Conservation (phyloP, 2,797 vertebrate genomes). For the Pantherophis alleghaniensis region DNA sequence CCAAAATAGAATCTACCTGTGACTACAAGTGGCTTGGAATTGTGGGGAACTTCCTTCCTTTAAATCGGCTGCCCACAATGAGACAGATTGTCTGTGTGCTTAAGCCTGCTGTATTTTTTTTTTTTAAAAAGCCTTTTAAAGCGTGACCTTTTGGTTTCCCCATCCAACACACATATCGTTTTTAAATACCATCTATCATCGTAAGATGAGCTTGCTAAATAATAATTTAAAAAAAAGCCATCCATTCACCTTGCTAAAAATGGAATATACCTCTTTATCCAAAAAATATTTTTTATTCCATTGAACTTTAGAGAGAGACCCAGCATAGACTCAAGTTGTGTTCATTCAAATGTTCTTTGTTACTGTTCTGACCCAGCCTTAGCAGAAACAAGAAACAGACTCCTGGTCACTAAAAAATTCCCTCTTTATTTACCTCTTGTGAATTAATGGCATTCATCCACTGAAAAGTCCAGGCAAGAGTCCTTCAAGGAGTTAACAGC, state of each 20-base stretch:
- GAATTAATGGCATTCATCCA: too few relatives aligned
- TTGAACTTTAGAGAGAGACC: neutral
- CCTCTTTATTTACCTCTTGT: too few relatives aligned
- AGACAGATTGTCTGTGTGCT: neutral
- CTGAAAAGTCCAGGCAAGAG: too few relatives aligned
- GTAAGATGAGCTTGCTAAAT: neutral
- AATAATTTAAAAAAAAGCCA: neutral
- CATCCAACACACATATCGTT: neutral
- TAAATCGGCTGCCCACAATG: conserved; percentile 37
- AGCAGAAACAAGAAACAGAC: too few relatives aligned
- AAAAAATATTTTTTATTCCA: neutral
- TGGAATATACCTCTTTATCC: neutral
- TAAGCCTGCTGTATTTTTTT: neutral
- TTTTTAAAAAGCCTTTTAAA: neutral
- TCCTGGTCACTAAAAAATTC: too few relatives aligned
- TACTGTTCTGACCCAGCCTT: too few relatives aligned
- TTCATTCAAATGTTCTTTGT: neutral
- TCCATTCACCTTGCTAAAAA: neutral
- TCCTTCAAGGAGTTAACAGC: too few relatives aligned
- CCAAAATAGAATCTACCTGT: conserved; percentile 27
- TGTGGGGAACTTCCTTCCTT: conserved; percentile 32
- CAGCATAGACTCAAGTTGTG: neutral
- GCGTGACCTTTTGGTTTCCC: neutral
- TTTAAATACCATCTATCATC: neutral
- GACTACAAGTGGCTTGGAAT: conserved; percentile 48